Percentiles rank a stretch among this genome's conserved stretches.
These are phyloP conservation scores for Drosophila nigromelanica DNA, from an alignment of 1,140 invertebrate species.

Conservation along the genomic window DNA sequence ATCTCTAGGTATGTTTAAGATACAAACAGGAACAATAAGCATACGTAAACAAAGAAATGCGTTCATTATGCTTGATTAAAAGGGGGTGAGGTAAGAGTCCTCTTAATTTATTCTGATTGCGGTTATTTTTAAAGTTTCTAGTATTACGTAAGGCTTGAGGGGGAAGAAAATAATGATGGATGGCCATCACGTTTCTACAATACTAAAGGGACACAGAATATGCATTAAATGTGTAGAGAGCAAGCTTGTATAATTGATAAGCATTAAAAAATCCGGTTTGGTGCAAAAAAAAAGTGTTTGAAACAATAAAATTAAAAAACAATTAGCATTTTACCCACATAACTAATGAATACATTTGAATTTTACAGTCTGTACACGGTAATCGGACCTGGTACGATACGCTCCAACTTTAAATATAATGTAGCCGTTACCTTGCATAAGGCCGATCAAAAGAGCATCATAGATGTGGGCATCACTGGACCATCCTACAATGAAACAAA, in stretches of 20 bases:
- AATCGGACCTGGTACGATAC: constrained; percentile 91
- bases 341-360: constrained; percentile 16
- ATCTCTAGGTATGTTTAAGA: constrained; percentile 6
- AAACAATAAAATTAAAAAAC: not conserved
- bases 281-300: not conserved
- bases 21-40: not conserved
- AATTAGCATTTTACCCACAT: constrained; percentile 11
- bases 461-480: constrained; percentile 90
- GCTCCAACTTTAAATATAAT: constrained; percentile 93
- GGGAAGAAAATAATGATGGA: not conserved
- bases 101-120: not conserved
- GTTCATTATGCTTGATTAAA: constrained; percentile 13
- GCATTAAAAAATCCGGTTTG: not conserved
- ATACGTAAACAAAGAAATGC: not conserved
- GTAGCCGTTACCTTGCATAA: constrained; percentile 89
- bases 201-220: not conserved
- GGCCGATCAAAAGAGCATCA: constrained; percentile 86
- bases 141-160: too few species aligned
- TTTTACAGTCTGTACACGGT: constrained; percentile 89
- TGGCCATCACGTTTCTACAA: not conserved
- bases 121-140: not conserved
- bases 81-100: not conserved
- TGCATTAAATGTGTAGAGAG: not conserved
- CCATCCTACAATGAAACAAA: constrained; percentile 88
- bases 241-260: not conserved